Conservation (phyloP, 2,888 invertebrate species). For the Carcina quercana region DNA sequence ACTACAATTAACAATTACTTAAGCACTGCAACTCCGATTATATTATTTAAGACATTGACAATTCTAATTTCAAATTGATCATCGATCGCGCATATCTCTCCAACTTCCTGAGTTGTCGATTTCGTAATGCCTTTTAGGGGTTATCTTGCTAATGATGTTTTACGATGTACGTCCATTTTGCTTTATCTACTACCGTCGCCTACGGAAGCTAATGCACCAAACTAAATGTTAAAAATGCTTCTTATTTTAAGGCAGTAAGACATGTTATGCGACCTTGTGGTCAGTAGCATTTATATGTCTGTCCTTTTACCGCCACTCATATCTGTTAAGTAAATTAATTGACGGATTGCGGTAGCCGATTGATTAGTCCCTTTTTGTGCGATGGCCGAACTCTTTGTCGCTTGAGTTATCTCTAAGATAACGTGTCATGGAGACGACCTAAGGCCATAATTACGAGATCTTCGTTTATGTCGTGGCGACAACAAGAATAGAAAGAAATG, state of each 20-base stretch:
- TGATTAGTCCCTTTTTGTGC: slow-evolving; percentile 53
- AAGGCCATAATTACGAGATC: too few species aligned
- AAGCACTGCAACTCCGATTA: too few species aligned
- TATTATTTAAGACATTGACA: too few species aligned
- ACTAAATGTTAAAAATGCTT: too few species aligned
- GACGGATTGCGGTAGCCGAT: slow-evolving; percentile 57
- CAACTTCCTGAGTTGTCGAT: slow-evolving; percentile 45
- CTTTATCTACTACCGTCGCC: slow-evolving; percentile 57
- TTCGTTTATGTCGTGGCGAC: too few species aligned
- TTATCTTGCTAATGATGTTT: slow-evolving; percentile 72
- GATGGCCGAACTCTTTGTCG: slow-evolving; percentile 49
- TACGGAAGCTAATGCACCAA: slow-evolving; percentile 53
- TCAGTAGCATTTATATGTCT: too few species aligned
- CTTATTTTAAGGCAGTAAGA: not conserved
- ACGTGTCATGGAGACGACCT: slow-evolving; percentile 7
- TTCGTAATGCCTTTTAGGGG: slow-evolving; percentile 53
- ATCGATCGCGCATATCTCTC: slow-evolving; percentile 31
- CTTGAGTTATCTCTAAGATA: slow-evolving; percentile 37
- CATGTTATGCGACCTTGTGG: not conserved
- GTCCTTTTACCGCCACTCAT: slow-evolving; percentile 57
- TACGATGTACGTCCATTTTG: slow-evolving; percentile 53
- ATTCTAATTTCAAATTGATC: not conserved
- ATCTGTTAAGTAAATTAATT: slow-evolving; percentile 58
- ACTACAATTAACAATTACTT: too few species aligned
- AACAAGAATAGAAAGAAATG: too few species aligned